Percentiles rank a stretch among this genome's conserved stretches.
These are phyloP conservation scores for Channa maculata DNA, from an alignment of 2,113 vertebrate genomes.

Conservation along the genomic window DNA sequence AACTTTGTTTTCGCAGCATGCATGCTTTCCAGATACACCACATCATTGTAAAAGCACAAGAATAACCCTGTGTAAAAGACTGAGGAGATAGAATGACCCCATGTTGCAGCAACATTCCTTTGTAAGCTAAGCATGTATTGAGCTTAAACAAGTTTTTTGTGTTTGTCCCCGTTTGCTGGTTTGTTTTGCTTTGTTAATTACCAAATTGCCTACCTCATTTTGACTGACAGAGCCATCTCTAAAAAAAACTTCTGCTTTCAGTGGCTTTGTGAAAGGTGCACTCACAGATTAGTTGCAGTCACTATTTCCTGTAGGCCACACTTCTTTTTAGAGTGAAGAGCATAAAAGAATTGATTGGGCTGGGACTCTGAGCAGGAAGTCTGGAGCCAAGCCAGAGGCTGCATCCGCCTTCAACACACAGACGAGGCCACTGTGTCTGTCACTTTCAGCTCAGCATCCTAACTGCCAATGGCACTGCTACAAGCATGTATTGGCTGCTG, in stretches of 20 bases:
- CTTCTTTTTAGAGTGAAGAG: constrained; percentile 66
- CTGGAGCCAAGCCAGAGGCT: constrained; percentile 71
- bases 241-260: constrained; percentile 46
- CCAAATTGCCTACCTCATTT: constrained; percentile 11
- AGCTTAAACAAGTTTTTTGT: constrained; percentile 1
- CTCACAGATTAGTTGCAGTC: constrained; percentile 62
- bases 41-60: constrained; percentile 1
- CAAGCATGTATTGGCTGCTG: constrained; percentile 60
- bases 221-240: constrained; percentile 21
- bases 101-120: not conserved
- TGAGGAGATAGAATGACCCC: not conserved
- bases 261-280: constrained; percentile 43
- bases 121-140: constrained; percentile 3
- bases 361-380: constrained; percentile 78
- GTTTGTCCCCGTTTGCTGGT: not conserved
- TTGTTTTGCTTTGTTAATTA: not conserved
- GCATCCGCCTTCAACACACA: constrained; percentile 69
- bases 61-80: not conserved
- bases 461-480: constrained; percentile 61
- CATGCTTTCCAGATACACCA: not conserved
- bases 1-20: no score
- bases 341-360: constrained; percentile 79
- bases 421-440: constrained; percentile 70
- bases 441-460: constrained; percentile 57
- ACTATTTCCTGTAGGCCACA: constrained; percentile 67